Evolutionary conservation across 53 echinoderm and acorn worm species (phyloP).

Genomic region (Apostichopus leukothele): DNA sequence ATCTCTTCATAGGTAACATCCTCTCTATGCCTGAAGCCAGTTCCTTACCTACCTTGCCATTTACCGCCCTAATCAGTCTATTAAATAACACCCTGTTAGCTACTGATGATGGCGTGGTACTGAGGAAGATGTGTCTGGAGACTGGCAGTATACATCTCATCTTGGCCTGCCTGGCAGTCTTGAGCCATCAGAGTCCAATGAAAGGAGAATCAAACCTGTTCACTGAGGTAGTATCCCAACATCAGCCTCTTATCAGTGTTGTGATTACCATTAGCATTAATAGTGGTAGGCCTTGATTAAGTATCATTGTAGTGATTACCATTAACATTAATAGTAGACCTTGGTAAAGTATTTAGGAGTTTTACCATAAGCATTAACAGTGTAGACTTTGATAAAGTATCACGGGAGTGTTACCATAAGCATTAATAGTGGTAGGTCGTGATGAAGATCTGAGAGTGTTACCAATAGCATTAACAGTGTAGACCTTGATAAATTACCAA

Average conservation of each 20-base stretch:
- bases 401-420: no score
- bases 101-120: slow-evolving; percentile 94
- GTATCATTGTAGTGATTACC: no score
- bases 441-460: no score
- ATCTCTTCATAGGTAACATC: slow-evolving; percentile 68
- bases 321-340: no score
- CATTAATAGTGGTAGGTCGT: no score
- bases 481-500: no score
- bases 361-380: no score
- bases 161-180: slow-evolving; percentile 87
- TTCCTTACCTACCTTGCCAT: slow-evolving; percentile 88
- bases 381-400: no score
- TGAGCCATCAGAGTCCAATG: slow-evolving; percentile 88
- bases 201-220: slow-evolving; percentile 18
- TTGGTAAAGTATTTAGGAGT: no score
- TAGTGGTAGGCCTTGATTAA: no score
- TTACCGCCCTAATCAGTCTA: slow-evolving; percentile 89
- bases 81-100: slow-evolving; percentile 91
- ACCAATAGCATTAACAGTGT: no score
- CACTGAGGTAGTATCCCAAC: slow-evolving; percentile 33
- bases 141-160: slow-evolving; percentile 92
- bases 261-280: not conserved
- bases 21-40: slow-evolving; percentile 80
- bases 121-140: slow-evolving; percentile 88
- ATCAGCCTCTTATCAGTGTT: not conserved